These are phyloP conservation scores for Poecile montanus DNA, from an alignment of 2,797 vertebrate genomes.

Conservation along the genomic window DNA sequence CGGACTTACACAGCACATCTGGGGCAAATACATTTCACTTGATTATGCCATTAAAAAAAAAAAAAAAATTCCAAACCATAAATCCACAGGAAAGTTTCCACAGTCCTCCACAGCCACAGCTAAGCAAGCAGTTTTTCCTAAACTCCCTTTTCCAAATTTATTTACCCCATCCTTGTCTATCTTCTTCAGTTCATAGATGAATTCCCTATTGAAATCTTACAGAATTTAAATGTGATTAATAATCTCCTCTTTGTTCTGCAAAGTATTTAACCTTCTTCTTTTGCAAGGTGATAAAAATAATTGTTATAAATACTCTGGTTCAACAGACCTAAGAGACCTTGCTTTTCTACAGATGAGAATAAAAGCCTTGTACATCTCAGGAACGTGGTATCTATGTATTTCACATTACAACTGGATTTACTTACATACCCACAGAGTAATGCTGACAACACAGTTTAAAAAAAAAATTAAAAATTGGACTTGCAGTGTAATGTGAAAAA, in stretches of 20 bases:
- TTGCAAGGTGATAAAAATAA: not conserved
- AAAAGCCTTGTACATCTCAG: not conserved
- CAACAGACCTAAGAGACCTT: not conserved
- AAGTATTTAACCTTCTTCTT: not conserved
- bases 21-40: not conserved
- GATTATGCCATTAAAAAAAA: not conserved
- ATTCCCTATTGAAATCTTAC: not conserved
- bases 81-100: not conserved
- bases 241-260: not conserved
- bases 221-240: not conserved
- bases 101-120: not conserved
- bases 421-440: not conserved
- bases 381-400: not conserved
- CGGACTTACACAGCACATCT: not conserved
- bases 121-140: not conserved
- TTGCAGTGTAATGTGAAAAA: not conserved
- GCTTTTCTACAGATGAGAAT: not conserved
- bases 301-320: not conserved
- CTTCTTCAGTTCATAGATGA: not conserved
- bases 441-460: not conserved
- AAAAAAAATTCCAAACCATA: not conserved
- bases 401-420: not conserved
- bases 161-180: not conserved
- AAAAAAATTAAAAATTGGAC: too few relatives aligned
- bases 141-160: not conserved